These are phyloP conservation scores for Istiophorus platypterus DNA, from an alignment of 2,113 vertebrate genomes.

Conservation along the genomic window DNA sequence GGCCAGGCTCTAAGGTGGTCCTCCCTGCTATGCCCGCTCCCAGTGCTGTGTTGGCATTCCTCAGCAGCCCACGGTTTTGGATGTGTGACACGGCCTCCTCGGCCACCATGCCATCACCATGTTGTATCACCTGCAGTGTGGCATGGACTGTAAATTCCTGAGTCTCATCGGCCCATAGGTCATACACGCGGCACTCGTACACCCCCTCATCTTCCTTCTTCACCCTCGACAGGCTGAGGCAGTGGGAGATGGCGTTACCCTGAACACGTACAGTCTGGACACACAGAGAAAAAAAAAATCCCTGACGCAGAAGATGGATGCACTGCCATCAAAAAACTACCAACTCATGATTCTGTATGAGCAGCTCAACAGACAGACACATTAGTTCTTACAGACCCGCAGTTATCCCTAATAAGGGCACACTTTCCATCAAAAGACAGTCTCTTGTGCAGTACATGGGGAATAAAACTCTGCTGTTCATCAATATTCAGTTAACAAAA, in stretches of 20 bases:
- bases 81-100: constrained; percentile 95
- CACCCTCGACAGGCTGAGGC: constrained; percentile 91
- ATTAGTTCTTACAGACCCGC: constrained; percentile 9
- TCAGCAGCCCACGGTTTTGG: constrained; percentile 88
- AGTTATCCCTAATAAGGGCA: constrained; percentile 1
- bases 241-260: constrained; percentile 95
- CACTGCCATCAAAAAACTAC: not conserved
- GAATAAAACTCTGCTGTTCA: not conserved
- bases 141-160: constrained; percentile 92
- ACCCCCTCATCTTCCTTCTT: constrained; percentile 91
- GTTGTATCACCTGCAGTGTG: constrained; percentile 84
- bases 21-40: constrained; percentile 57
- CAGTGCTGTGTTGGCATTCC: constrained; percentile 80
- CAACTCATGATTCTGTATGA: constrained; percentile 9
- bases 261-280: constrained; percentile 93
- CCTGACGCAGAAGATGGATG: not conserved
- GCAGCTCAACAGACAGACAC: constrained; percentile 26
- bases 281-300: not conserved
- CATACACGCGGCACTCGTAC: constrained; percentile 94
- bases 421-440: not conserved
- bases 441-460: not conserved
- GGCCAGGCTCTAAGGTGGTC: constrained; percentile 80
- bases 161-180: constrained; percentile 91
- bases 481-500: not conserved
- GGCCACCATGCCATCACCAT: constrained; percentile 89